A percentile compares a stretch with the other conserved stretches of the same genome.
Conservation (phyloP, 2,113 vertebrate species). For the Platanista minor region DNA sequence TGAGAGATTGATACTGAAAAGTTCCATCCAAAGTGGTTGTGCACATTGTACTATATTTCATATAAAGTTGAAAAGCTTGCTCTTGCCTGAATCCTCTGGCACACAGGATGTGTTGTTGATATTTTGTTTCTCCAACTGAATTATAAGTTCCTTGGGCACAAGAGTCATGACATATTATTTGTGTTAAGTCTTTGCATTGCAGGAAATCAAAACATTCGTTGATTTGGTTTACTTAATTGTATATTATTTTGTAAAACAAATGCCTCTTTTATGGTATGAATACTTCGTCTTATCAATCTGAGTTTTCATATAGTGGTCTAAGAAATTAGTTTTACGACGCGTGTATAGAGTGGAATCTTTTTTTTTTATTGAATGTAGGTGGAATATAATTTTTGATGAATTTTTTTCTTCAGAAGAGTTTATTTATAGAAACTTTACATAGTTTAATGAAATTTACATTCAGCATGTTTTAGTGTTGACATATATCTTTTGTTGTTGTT, state of each 20-base stretch:
- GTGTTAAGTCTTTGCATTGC: background rate
- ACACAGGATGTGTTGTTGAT: background rate
- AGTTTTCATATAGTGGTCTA: background rate
- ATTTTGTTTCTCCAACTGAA: background rate
- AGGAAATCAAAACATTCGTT: slow-evolving; percentile 32
- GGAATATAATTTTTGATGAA: background rate
- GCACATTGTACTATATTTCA: background rate
- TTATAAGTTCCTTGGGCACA: background rate
- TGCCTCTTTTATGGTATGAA: background rate
- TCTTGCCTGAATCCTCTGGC: background rate
- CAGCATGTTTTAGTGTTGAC: background rate
- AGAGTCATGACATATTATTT: background rate
- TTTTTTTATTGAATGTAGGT: background rate
- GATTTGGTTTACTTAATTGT: slow-evolving; percentile 28
- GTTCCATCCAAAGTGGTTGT: background rate
- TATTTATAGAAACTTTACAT: background rate
- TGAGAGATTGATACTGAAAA: background rate
- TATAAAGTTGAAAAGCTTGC: background rate
- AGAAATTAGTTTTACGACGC: slow-evolving; percentile 29
- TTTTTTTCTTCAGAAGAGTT: background rate
- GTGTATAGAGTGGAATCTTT: background rate
- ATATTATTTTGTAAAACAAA: slow-evolving; percentile 23
- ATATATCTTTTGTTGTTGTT: background rate
- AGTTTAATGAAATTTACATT: background rate
- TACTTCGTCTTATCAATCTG: background rate